phyloP scores from a whole-genome alignment of 2,113 vertebrate species.

The Riparia riparia region DNA sequence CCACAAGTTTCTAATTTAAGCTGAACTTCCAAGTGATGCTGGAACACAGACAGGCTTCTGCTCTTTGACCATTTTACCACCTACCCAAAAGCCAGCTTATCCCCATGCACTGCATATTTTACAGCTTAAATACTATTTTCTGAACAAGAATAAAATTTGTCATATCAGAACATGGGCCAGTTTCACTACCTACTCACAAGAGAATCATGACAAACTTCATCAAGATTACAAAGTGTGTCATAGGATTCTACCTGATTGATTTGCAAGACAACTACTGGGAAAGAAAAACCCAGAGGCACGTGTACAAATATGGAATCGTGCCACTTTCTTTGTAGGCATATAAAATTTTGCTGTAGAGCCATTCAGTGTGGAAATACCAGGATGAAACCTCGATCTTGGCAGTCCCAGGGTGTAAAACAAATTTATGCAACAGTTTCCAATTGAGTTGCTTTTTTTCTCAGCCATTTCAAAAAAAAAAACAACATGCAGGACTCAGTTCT shows the following conservation, averaged over 20 bases:
- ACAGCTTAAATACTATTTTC: not conserved
- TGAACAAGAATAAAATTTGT: not conserved
- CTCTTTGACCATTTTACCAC: not conserved
- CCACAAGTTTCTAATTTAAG: not conserved
- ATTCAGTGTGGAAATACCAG: not conserved
- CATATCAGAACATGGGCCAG: not conserved
- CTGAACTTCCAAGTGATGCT: not conserved
- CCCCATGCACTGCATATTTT: not conserved
- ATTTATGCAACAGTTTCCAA: slow-evolving; percentile 17
- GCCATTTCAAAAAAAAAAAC: slow-evolving; percentile 2
- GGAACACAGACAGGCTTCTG: not conserved
- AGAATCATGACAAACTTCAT: not conserved
- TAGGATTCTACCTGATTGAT: not conserved
- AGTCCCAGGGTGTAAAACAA: not conserved
- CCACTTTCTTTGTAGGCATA: not conserved
- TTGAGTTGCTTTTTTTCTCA: slow-evolving; percentile 2
- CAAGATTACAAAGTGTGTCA: not conserved
- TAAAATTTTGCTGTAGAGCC: not conserved
- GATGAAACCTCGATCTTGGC: not conserved
- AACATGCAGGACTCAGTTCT: not conserved
- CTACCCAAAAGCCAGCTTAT: not conserved
- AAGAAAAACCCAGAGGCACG: not conserved
- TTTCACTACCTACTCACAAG: not conserved
- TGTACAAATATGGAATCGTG: not conserved
- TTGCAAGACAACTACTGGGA: not conserved